Percentiles rank a stretch among this genome's conserved stretches.
phyloP scores from a whole-genome alignment of 2,113 vertebrate species.

The Ammodytes marinus region DNA sequence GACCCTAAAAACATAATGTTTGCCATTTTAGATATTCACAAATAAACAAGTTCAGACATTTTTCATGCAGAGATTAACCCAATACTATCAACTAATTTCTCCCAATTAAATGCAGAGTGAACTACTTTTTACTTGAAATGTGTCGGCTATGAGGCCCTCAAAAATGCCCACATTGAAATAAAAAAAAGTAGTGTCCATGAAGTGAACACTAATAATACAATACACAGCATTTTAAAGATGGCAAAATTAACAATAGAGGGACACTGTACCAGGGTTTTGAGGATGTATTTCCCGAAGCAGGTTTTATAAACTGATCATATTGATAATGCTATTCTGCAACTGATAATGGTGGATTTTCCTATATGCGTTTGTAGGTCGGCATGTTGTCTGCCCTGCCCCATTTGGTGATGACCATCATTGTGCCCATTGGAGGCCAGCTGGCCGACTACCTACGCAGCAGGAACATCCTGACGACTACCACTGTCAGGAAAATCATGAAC shows the following conservation, averaged over 20 bases:
- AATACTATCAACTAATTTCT: not conserved
- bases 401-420: constrained; percentile 99
- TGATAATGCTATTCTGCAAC: not conserved
- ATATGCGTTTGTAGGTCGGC: constrained; percentile 88
- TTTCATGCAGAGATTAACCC: not conserved
- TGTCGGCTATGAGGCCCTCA: not conserved
- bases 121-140: not conserved
- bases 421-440: constrained; percentile 97
- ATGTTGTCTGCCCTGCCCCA: constrained; percentile 97
- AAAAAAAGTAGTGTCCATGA: not conserved
- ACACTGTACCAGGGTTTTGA: not conserved
- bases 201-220: not conserved
- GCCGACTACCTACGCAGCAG: constrained; percentile 94
- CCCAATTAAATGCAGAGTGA: not conserved
- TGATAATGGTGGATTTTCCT: constrained; percentile 21
- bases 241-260: not conserved
- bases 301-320: too few relatives aligned
- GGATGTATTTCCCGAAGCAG: not conserved
- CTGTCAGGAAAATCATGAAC: constrained; percentile 99
- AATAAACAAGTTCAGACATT: not conserved
- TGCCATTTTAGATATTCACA: not conserved
- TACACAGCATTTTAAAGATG: not conserved
- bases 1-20: not conserved
- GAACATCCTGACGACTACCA: constrained; percentile 96
- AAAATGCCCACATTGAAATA: not conserved